These are phyloP conservation scores for Chauna torquata DNA, from an alignment of 2,113 vertebrate genomes.

Conservation along the genomic window DNA sequence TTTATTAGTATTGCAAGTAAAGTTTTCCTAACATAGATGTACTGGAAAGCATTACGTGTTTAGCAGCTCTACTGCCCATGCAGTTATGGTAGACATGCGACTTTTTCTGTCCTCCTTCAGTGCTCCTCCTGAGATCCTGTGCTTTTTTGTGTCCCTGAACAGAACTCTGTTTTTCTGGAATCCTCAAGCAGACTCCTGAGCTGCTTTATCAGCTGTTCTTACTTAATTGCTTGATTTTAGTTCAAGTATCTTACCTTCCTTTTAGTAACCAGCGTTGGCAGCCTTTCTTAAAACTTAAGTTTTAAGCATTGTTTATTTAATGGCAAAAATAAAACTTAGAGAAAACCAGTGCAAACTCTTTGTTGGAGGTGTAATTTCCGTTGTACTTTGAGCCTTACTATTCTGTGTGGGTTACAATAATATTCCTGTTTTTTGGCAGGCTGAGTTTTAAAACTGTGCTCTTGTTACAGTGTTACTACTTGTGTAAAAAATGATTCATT, in stretches of 20 bases:
- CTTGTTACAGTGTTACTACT: background rate
- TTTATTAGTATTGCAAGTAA: background rate
- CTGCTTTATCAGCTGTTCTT: background rate
- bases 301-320: background rate
- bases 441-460: background rate
- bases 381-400: background rate
- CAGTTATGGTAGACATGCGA: background rate
- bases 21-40: background rate
- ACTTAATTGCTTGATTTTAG: background rate
- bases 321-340: background rate
- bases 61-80: background rate
- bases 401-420: background rate
- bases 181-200: background rate
- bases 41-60: background rate
- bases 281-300: background rate
- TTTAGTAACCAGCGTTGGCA: background rate
- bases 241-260: background rate
- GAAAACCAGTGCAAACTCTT: background rate
- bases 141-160: background rate
- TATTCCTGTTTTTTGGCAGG: background rate
- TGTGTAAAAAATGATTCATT: background rate
- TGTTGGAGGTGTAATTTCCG: background rate
- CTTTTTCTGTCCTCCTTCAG: background rate
- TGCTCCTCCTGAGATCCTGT: background rate
- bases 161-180: background rate